These are phyloP conservation scores for Zoanthus solanderi DNA, from an alignment of 92 coral and sea anemone species.

Conservation along the genomic window DNA sequence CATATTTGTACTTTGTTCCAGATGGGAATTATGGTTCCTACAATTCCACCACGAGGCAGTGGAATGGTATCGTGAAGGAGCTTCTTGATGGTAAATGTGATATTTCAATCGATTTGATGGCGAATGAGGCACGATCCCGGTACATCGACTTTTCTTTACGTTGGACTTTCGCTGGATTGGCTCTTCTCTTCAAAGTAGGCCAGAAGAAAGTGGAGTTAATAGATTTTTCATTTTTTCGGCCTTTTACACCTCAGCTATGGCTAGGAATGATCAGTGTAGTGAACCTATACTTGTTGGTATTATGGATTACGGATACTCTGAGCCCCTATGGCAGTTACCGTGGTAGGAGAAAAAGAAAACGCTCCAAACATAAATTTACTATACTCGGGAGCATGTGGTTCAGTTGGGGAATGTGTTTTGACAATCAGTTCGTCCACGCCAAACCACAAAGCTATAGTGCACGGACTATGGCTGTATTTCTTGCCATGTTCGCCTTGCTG, in stretches of 20 bases:
- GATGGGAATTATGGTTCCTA: slow-evolving; percentile 93
- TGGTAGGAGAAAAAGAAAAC: slow-evolving; percentile 35
- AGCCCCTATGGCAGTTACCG: slow-evolving; percentile 80
- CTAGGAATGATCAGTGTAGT: slow-evolving; percentile 79
- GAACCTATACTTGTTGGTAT: slow-evolving; percentile 65
- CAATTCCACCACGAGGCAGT: slow-evolving; percentile 67
- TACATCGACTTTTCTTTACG: slow-evolving; percentile 85
- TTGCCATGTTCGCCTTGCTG: slow-evolving; percentile 82
- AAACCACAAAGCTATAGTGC: slow-evolving; percentile 82
- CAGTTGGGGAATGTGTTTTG: slow-evolving; percentile 93
- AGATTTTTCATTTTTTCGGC: slow-evolving; percentile 81
- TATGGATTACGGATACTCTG: slow-evolving; percentile 78
- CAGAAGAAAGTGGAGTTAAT: slow-evolving; percentile 75
- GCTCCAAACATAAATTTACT: slow-evolving; percentile 56
- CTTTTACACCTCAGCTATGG: slow-evolving; percentile 83
- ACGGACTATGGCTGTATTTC: slow-evolving; percentile 80
- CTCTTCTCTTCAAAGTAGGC: slow-evolving; percentile 85
- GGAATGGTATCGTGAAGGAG: slow-evolving; percentile 89
- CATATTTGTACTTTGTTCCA: slow-evolving; percentile 82
- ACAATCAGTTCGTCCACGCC: slow-evolving; percentile 82
- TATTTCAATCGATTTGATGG: slow-evolving; percentile 88
- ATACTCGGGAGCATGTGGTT: slow-evolving; percentile 90
- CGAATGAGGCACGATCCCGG: slow-evolving; percentile 88
- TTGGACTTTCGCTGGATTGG: slow-evolving; percentile 91
- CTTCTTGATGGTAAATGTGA: slow-evolving; percentile 70